These are phyloP conservation scores for Corvus moneduloides DNA, from an alignment of 2,113 vertebrate species.

Conservation along the genomic window DNA sequence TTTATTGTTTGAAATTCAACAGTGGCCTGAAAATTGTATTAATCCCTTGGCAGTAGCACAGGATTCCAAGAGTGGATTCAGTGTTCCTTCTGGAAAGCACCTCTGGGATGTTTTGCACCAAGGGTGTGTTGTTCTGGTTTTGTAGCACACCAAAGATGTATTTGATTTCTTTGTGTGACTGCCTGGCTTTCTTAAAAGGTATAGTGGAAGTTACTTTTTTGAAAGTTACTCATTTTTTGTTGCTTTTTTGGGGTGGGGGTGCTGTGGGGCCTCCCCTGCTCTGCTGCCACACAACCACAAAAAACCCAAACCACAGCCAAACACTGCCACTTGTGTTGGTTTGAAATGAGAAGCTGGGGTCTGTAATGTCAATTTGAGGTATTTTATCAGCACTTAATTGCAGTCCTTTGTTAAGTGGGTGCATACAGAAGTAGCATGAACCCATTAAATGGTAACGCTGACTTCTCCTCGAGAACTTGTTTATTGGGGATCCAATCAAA, in stretches of 20 bases:
- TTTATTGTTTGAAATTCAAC: neutral
- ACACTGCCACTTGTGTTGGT: neutral
- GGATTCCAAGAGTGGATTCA: neutral
- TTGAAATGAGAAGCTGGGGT: neutral
- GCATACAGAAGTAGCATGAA: neutral
- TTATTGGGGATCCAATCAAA: neutral
- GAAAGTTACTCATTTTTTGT: neutral
- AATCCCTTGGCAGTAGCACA: neutral
- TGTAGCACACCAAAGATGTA: neutral
- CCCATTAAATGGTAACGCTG: neutral
- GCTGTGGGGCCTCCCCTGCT: neutral
- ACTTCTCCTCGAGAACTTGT: neutral
- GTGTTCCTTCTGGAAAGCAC: neutral
- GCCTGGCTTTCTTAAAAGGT: neutral
- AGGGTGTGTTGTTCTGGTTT: neutral
- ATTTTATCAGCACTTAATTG: neutral
- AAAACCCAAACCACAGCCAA: neutral
- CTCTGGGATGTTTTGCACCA: neutral
- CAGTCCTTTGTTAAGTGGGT: neutral
- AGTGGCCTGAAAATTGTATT: neutral
- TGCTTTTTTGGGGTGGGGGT: neutral
- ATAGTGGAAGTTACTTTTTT: neutral
- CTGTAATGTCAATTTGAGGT: neutral
- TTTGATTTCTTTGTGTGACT: neutral
- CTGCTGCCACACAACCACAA: neutral